phyloP scores from a whole-genome alignment of 2,888 invertebrate species.

The Oxycera nigricornis region DNA sequence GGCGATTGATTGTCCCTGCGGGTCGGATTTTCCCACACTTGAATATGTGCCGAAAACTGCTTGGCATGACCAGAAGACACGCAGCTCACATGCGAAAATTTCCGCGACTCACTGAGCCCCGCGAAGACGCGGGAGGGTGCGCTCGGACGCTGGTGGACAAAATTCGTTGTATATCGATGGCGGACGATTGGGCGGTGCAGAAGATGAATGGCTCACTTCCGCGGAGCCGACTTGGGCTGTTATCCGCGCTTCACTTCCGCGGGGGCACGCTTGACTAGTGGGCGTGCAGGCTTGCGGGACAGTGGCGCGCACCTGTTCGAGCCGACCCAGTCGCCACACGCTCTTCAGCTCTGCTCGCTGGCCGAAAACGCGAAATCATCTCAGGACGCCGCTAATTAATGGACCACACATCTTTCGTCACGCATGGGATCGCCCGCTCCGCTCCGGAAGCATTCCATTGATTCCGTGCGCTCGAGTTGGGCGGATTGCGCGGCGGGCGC shows the following conservation, averaged over 20 bases:
- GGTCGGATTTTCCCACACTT: neutral
- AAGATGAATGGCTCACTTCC: no score
- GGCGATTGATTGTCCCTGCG: neutral
- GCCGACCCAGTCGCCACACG: neutral
- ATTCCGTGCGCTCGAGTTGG: neutral
- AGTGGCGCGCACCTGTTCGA: constrained; percentile 21
- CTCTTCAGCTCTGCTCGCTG: neutral
- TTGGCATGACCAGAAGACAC: neutral
- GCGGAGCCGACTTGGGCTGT: no score
- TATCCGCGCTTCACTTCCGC: neutral
- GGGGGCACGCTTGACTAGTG: neutral
- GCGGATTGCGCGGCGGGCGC: neutral
- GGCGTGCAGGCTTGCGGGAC: neutral
- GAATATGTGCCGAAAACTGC: neutral
- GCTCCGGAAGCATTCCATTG: constrained; percentile 29
- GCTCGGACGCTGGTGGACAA: neutral
- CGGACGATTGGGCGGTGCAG: neutral
- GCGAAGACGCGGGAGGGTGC: neutral
- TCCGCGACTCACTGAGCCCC: neutral
- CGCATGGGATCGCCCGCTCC: neutral
- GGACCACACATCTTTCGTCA: constrained; percentile 21
- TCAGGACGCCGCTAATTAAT: constrained; percentile 7
- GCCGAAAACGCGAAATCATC: constrained; percentile 15
- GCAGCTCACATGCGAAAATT: constrained; percentile 18
- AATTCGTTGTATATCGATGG: constrained; percentile 7